Base-by-base conservation (phyloP, 2,113 vertebrate genomes). In the Bambusicola thoracicus region DNA sequence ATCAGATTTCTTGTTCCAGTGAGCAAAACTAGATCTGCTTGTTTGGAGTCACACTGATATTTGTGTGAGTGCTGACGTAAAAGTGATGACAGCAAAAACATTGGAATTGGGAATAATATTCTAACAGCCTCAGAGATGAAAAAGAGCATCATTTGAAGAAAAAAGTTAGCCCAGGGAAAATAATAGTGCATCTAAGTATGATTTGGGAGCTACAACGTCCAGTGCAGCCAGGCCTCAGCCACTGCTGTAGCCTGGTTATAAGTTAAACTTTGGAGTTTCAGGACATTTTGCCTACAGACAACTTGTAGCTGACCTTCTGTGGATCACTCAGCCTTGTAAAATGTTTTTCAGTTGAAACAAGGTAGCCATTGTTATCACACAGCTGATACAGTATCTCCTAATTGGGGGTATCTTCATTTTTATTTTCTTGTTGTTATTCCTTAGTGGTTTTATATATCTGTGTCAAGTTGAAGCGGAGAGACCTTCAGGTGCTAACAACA, bases 121-220 rank as follows among this genome's bases (percentile, higher is more conserved):
- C 21, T 81, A 10, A 11, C 24, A 68, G 55, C n/a, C 49, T 63
- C 55, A 70, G 56, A 49, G 48, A 58, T 85, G 63, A 48, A 90
- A 78, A 66, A 38, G 12, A 61, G 14, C 29, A 90, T 84, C 1
- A 69, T 34, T 55, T 77, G 20, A 30, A 89, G 72, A 53, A n/a
- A 62, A 67, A 6, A 8, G 53, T 44, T 21, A 85, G 13, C 36
- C 84, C 9, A 15, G 1, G 48, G 21, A 78, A 78, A 62, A 4
- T 61, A 36, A 2, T 13, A 32, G 5, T 8, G 9, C 5, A 2
- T 8, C 41, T 15, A 66, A 69, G 24, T 1, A 1, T 8, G 8
- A 56, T 40, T 75, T 10, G 36, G 41, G 56, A 87, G 25, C 58
- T 93, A 44, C 30, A 68, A 4, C 6, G 4, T 15, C 4, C 1